Conservation (phyloP, 53 echinoderm and acorn worm species). For the Astropecten irregularis region DNA sequence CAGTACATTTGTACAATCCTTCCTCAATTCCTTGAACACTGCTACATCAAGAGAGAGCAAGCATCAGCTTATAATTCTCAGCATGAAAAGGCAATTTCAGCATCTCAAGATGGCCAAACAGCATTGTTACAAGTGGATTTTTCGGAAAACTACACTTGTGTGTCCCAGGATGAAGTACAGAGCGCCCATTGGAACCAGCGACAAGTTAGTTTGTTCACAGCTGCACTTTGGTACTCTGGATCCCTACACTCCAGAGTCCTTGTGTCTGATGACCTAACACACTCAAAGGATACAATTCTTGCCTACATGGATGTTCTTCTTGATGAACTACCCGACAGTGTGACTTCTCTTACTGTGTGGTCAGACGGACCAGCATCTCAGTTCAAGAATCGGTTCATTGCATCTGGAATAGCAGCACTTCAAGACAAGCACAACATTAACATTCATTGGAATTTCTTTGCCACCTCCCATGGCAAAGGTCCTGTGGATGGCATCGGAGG, state of each 20-base stretch:
- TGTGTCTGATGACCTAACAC: constrained; percentile 51
- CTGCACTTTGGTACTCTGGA: constrained; percentile 57
- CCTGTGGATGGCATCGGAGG: constrained; percentile 64
- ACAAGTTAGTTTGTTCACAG: constrained; percentile 69
- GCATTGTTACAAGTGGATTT: constrained; percentile 63
- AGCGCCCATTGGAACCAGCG: constrained; percentile 75
- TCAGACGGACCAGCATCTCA: constrained; percentile 80
- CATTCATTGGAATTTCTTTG: constrained; percentile 59
- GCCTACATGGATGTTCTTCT: constrained; percentile 25
- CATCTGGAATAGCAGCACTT: constrained; percentile 20
- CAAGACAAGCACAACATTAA: constrained; percentile 44
- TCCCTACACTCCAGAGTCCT: constrained; percentile 53
- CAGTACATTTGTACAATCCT: constrained; percentile 47
- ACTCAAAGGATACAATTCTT: constrained; percentile 46
- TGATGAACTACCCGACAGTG: not conserved
- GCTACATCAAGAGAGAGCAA: constrained; percentile 52
- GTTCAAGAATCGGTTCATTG: constrained; percentile 67
- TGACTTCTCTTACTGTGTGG: constrained; percentile 41
- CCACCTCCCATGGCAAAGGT: constrained; percentile 57
- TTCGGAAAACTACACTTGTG: constrained; percentile 62
- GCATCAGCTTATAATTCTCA: constrained; percentile 24
- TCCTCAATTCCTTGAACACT: constrained; percentile 59
- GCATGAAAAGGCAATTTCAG: not conserved
- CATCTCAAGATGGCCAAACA: not conserved
- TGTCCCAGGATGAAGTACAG: constrained; percentile 63